Conservation (phyloP, 2,113 vertebrate species). For the Larimichthys polyactis region DNA sequence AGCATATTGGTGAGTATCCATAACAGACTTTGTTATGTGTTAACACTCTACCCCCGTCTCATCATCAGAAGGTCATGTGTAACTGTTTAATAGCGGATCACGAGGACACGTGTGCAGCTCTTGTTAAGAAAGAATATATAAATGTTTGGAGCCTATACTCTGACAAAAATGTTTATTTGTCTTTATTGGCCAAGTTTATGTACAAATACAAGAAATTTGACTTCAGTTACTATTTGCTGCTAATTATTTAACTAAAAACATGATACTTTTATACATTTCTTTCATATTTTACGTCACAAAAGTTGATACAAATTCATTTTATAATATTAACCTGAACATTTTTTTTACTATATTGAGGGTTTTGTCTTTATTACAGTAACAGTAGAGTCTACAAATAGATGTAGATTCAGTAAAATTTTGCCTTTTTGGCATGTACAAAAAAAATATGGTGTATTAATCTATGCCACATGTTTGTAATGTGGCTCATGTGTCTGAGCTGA, state of each 20-base stretch:
- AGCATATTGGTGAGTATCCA: slow-evolving; percentile 98
- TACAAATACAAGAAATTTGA: no score
- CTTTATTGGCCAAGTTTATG: no score
- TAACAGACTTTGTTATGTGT: background rate
- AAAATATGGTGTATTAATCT: background rate
- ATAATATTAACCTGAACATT: background rate
- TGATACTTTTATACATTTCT: background rate
- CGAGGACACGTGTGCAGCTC: background rate
- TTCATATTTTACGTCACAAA: background rate
- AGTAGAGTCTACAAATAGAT: background rate
- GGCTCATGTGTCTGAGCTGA: background rate
- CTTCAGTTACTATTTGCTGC: no score
- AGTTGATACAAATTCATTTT: background rate
- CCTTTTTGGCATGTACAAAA: background rate
- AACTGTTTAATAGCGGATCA: background rate
- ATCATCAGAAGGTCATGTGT: background rate
- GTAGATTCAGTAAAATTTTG: background rate
- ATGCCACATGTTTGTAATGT: background rate
- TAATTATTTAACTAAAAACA: background rate
- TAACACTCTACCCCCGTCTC: background rate
- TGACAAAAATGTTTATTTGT: background rate
- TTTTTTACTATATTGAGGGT: background rate
- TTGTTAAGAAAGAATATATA: background rate
- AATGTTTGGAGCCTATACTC: background rate
- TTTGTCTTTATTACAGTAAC: background rate